These are phyloP conservation scores for Drosophila simulans DNA, from an alignment of 1,140 invertebrate genomes.

Conservation along the genomic window DNA sequence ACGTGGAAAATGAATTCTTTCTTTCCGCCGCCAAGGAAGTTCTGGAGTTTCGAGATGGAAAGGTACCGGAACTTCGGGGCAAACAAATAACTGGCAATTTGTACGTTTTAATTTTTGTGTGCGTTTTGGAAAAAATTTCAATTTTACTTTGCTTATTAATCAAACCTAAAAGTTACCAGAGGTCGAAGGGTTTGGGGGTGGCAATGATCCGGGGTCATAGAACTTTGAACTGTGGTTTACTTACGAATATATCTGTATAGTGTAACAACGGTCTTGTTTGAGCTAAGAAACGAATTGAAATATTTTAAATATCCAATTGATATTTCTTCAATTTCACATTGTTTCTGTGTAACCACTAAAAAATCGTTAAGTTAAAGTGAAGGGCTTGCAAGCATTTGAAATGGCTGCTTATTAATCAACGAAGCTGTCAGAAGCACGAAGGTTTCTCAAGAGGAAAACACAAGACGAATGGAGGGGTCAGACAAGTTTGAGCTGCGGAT, in stretches of 20 bases:
- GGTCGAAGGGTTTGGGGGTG: constrained; percentile 13
- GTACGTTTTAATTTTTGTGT: constrained; percentile 83
- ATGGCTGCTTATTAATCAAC: constrained; percentile 16
- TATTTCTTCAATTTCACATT: neutral
- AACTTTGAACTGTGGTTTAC: neutral
- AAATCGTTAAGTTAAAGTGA: neutral
- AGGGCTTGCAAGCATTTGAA: neutral
- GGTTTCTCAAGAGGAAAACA: constrained; percentile 3
- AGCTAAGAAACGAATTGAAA: too few species aligned
- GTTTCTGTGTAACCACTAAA: neutral
- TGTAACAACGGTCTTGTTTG: too few species aligned
- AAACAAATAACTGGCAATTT: constrained; percentile 84
- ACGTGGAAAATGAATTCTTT: constrained; percentile 84
- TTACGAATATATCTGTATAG: too few species aligned
- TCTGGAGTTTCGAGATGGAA: constrained; percentile 39
- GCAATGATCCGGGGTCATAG: constrained; percentile 14
- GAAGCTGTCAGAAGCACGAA: constrained; percentile 16
- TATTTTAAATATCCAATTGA: too few species aligned
- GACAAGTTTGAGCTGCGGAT: constrained; percentile 32
- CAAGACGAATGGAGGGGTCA: constrained; percentile 5
- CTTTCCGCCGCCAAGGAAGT: constrained; percentile 33
- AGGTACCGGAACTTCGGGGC: constrained; percentile 55
- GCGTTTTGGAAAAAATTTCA: constrained; percentile 59
- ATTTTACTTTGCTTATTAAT: constrained; percentile 84
- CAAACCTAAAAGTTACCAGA: constrained; percentile 41